Conservation (phyloP, 92 coral and sea anemone species). For the Umimayanthus kanabou region DNA sequence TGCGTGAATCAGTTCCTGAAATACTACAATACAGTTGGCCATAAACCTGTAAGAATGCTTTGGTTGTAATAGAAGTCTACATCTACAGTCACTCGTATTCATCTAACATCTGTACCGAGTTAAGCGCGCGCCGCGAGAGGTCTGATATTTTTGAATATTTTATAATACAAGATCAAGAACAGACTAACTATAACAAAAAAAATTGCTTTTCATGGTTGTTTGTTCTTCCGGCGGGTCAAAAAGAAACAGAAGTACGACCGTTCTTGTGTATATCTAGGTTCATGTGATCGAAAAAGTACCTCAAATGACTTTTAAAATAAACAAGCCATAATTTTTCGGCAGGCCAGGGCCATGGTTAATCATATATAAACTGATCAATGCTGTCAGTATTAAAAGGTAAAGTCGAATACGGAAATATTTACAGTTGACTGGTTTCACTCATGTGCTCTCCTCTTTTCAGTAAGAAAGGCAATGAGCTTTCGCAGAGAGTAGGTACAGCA, state of each 20-base stretch:
- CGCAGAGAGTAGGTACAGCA: not conserved
- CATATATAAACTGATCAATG: not conserved
- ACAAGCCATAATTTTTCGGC: not conserved
- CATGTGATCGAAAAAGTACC: no score
- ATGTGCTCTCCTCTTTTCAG: not conserved
- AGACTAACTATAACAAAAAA: not conserved
- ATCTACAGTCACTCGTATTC: no score
- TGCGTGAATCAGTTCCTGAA: no score
- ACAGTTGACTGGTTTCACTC: constrained; percentile 5
- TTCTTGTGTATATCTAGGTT: not conserved
- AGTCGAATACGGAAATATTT: constrained; percentile 19
- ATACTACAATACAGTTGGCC: no score
- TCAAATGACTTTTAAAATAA: no score
- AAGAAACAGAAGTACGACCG: not conserved
- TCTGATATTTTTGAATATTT: no score
- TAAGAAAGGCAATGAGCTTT: not conserved
- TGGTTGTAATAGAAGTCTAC: no score
- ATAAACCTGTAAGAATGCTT: no score
- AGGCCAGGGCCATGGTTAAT: not conserved
- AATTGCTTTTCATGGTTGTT: not conserved
- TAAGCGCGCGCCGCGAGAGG: no score
- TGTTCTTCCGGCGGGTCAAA: not conserved
- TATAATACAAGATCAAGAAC: not conserved
- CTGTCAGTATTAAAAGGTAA: not conserved
- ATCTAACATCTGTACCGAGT: no score